Percentiles rank a stretch among this genome's conserved stretches.
phyloP scores from a whole-genome alignment of 2,888 invertebrate species.

The Brachyptera risi region DNA sequence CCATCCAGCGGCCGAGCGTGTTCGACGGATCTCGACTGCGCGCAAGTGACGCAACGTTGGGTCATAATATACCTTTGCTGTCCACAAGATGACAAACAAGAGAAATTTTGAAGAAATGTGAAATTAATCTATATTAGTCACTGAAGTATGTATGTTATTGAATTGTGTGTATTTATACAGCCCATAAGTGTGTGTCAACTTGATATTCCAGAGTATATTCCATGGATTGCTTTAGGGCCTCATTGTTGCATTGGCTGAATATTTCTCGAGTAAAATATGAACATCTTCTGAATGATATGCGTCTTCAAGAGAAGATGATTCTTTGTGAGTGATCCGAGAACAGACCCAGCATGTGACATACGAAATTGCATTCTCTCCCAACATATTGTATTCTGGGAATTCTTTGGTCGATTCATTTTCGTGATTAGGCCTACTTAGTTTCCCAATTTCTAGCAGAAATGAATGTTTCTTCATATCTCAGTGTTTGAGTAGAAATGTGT shows the following conservation, averaged over 20 bases:
- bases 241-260: neutral
- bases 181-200: too few relatives aligned
- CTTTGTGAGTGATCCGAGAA: neutral
- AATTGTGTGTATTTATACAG: too few relatives aligned
- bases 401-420: neutral
- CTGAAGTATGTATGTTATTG: too few relatives aligned
- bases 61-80: too few relatives aligned
- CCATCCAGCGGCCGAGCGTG: too few relatives aligned
- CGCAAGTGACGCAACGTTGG: too few relatives aligned
- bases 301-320: neutral
- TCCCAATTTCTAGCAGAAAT: neutral
- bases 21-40: too few relatives aligned
- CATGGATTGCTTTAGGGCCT: too few relatives aligned
- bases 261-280: neutral
- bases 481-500: neutral
- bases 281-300: slow-evolving; percentile 2
- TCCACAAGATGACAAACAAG: too few relatives aligned
- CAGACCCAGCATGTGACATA: neutral
- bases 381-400: neutral
- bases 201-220: too few relatives aligned
- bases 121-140: too few relatives aligned
- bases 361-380: neutral
- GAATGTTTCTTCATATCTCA: neutral
- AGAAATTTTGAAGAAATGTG: too few relatives aligned
- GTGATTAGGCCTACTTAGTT: neutral